These are phyloP conservation scores for Heliothis virescens DNA, from an alignment of 1,140 invertebrate species.

Conservation along the genomic window DNA sequence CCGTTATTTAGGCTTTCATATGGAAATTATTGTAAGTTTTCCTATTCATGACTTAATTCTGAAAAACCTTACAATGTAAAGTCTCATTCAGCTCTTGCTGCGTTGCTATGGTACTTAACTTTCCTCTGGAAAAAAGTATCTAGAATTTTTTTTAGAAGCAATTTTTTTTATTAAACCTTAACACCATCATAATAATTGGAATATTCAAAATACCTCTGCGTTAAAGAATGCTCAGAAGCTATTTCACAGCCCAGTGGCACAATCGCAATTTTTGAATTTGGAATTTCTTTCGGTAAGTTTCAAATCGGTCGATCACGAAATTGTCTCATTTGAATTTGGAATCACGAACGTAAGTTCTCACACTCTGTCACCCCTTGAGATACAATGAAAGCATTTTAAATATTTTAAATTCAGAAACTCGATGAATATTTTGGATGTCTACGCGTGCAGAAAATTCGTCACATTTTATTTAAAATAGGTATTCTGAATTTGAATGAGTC, in stretches of 20 bases:
- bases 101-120: too few species aligned
- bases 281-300: conserved; percentile 57
- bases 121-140: too few species aligned
- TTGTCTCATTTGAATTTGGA: conserved; percentile 64
- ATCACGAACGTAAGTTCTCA: conserved; percentile 67
- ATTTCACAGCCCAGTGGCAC: conserved; percentile 32
- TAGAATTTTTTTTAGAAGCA: too few species aligned
- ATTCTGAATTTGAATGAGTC: not conserved
- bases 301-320: conserved; percentile 55
- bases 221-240: conserved; percentile 14
- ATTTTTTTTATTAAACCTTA: not conserved
- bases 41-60: too few species aligned
- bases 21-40: too few species aligned
- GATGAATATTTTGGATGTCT: conserved; percentile 36
- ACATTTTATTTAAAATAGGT: conserved; percentile 48
- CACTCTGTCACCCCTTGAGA: conserved; percentile 59
- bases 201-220: conserved; percentile 13
- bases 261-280: conserved; percentile 53
- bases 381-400: conserved; percentile 38
- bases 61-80: too few species aligned
- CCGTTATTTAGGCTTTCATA: too few species aligned
- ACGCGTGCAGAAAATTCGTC: conserved; percentile 33
- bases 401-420: conserved; percentile 25
- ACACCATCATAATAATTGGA: not conserved
- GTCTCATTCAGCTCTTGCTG: too few species aligned